A percentile compares a stretch with the other conserved stretches of the same genome.
phyloP scores from a whole-genome alignment of 2,113 vertebrate genomes.

The Machaerirhynchus nigripectus region DNA sequence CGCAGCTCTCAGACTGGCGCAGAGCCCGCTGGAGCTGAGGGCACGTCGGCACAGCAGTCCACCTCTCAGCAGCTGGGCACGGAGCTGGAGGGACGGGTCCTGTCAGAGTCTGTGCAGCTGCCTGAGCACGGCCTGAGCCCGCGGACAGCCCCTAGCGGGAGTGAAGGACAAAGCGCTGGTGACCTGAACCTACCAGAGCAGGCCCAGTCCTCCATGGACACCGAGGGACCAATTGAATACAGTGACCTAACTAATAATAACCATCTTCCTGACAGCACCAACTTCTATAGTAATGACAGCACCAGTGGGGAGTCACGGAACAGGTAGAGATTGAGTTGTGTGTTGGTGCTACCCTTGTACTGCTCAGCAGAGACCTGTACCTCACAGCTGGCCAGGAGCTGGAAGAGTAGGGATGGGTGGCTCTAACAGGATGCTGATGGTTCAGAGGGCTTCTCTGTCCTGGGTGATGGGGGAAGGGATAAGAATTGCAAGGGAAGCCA shows the following conservation, averaged over 20 bases:
- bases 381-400: constrained; percentile 75
- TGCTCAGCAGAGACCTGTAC: constrained; percentile 73
- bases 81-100: constrained; percentile 62
- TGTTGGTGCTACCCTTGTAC: constrained; percentile 71
- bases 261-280: constrained; percentile 67
- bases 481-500: constrained; percentile 2
- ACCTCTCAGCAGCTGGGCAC: constrained; percentile 67
- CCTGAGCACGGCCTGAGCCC: constrained; percentile 62
- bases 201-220: constrained; percentile 62
- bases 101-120: constrained; percentile 61
- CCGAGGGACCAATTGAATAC: constrained; percentile 75
- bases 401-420: constrained; percentile 25
- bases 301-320: constrained; percentile 73
- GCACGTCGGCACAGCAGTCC: constrained; percentile 66
- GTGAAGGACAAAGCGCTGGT: constrained; percentile 59
- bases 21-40: constrained; percentile 53
- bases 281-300: constrained; percentile 67
- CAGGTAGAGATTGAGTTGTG: constrained; percentile 73
- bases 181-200: constrained; percentile 60
- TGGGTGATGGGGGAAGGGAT: background rate
- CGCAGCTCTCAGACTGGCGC: constrained; percentile 92
- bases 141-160: constrained; percentile 59
- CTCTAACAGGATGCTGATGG: background rate
- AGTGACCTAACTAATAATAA: constrained; percentile 69
- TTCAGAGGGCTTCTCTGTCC: constrained; percentile 12